phyloP scores from a whole-genome alignment of 2,888 invertebrate species.

The Agelastica alni region DNA sequence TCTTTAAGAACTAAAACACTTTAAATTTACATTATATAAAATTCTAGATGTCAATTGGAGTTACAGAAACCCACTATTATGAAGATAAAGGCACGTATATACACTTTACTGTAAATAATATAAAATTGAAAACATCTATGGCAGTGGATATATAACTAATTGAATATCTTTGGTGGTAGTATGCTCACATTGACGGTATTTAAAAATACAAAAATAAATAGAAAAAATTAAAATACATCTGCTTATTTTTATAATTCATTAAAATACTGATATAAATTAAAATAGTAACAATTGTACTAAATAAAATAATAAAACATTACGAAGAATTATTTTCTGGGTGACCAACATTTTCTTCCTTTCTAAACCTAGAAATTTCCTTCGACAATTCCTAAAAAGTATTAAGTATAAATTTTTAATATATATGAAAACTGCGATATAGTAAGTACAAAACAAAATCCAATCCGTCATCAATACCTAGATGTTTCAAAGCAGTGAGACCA shows the following conservation, averaged over 20 bases:
- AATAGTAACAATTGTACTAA: background rate
- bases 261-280: background rate
- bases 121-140: conserved; percentile 10
- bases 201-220: conserved; percentile 11
- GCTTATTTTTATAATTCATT: background rate
- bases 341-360: conserved; percentile 18
- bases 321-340: background rate
- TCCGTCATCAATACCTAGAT: no score
- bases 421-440: no score
- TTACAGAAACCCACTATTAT: conserved; percentile 11
- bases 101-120: conserved; percentile 18
- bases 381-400: conserved; percentile 17
- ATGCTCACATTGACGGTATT: background rate
- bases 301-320: background rate
- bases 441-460: no score
- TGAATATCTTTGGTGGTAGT: conserved; percentile 24
- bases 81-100: conserved; percentile 32
- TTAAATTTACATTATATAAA: no score
- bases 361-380: conserved; percentile 24
- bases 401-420: background rate
- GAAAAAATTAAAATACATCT: conserved; percentile 1
- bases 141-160: conserved; percentile 20
- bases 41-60: no score
- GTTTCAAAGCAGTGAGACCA: no score
- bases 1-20: no score